These are phyloP conservation scores for Philereme transversata DNA, from an alignment of 2,888 invertebrate genomes.

Conservation along the genomic window DNA sequence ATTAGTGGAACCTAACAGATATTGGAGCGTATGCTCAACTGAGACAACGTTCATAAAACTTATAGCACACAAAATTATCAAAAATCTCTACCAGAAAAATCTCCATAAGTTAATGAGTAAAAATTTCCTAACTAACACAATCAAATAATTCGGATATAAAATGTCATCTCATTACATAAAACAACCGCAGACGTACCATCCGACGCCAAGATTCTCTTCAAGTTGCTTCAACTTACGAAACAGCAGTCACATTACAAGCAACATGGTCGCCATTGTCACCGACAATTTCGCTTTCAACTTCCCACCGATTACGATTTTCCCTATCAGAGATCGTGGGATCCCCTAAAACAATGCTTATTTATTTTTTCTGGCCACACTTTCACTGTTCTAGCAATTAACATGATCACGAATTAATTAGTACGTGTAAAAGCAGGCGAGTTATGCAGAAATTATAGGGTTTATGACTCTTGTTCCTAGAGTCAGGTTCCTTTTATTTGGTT, in stretches of 20 bases:
- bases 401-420: constrained; percentile 51
- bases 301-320: constrained; percentile 79
- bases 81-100: neutral
- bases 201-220: constrained; percentile 34
- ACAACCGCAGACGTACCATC: constrained; percentile 32
- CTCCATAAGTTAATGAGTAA: neutral
- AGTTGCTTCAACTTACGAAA: constrained; percentile 41
- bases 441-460: constrained; percentile 14
- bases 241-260: constrained; percentile 36
- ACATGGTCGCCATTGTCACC: constrained; percentile 59
- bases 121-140: neutral
- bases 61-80: too few relatives aligned
- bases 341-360: constrained; percentile 70
- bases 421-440: constrained; percentile 11
- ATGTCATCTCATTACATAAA: constrained; percentile 20
- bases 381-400: constrained; percentile 66
- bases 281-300: constrained; percentile 75
- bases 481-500: constrained; percentile 13
- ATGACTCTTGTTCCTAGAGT: constrained; percentile 12
- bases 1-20: too few relatives aligned
- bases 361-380: constrained; percentile 76
- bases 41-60: too few relatives aligned
- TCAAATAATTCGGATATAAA: constrained; percentile 10
- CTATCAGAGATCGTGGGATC: constrained; percentile 80
- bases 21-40: too few relatives aligned